Base-by-base conservation (phyloP, 2,888 invertebrate species). In the Volucella inflata region DNA sequence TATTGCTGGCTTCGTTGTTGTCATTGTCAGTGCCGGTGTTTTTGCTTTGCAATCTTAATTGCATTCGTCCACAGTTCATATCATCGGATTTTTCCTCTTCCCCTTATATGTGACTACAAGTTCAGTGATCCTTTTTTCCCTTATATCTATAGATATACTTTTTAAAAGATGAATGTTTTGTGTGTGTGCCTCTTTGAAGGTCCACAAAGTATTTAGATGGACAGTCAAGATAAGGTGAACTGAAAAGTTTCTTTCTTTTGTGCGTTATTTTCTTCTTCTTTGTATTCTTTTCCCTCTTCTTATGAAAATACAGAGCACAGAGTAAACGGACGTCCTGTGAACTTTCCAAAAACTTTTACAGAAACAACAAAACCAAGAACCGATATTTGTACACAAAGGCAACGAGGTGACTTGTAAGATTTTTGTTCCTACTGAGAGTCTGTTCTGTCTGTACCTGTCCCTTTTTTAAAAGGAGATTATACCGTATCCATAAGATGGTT, bases 311-410 rank as follows among this genome's bases (percentile, higher is more conserved):
- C 30, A 30, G 30, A 30, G 30, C 4, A 30, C 30, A 6, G 30
- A 30, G 30, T 30, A 30, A 30, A 30, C 59, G 50, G 50, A 75
- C 67, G 60, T 78, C 70, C 76, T 81, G 60, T 68, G 60, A 78
- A 83, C 78, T 83, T 78, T 78, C 51, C 17, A 62, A 62, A 71
- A 77, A 72, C 65, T 71, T 82, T 77, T 67, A 21, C 48, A 40
- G n/a, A 44, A 17, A 71, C 57, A 76, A 50, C 36, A 21, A 60
- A 17, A 70, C 48, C 70, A 76, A 57, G 16, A 30, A n/a, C 11
- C 17, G 38, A 17, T 40, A 38, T 57, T 16, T 12, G 53, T 21
- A 53, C 36, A 67, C 67, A 51, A 40, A 67, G 12, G 44, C 42
- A 72, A 72, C 62, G 51, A 60, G 71, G 42, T 30, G 60, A 53